Conservation (phyloP, 2,113 vertebrate species). For the Casuarius casuarius region DNA sequence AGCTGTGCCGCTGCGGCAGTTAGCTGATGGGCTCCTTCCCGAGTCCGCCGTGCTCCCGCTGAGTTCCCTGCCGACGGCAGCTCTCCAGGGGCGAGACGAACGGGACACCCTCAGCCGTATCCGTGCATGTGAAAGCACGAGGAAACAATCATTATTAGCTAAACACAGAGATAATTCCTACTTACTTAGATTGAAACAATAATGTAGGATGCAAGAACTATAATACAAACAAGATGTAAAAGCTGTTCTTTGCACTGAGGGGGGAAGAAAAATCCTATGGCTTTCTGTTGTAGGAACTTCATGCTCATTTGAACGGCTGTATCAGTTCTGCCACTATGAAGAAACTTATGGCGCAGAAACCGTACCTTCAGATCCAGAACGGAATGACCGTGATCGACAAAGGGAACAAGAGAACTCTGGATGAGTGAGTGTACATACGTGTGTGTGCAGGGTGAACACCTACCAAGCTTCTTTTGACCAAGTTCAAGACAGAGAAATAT, state of each 20-base stretch:
- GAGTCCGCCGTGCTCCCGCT: rapidly evolving
- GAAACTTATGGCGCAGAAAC: conserved; percentile 87
- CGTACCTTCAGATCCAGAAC: conserved; percentile 84
- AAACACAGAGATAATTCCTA: not conserved
- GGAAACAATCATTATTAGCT: not conserved
- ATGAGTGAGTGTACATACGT: conserved; percentile 81
- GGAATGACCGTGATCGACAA: conserved; percentile 90
- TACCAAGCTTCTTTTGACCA: not conserved
- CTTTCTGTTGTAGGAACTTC: conserved; percentile 87
- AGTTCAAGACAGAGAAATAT: not conserved
- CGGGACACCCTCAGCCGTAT: rapidly evolving
- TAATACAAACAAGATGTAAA: no score
- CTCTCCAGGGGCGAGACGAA: not conserved
- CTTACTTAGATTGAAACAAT: not conserved
- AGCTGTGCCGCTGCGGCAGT: rapidly evolving
- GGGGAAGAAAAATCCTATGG: not conserved
- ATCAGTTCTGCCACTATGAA: conserved; percentile 91
- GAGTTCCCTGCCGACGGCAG: not conserved
- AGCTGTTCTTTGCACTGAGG: not conserved
- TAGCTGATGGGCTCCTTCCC: not conserved
- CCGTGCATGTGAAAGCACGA: rapidly evolving
- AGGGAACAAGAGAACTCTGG: conserved; percentile 87
- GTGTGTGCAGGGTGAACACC: not conserved
- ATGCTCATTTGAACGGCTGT: conserved; percentile 95
- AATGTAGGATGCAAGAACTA: rapidly evolving